Percentiles rank a stretch among this genome's conserved stretches.
phyloP scores from a whole-genome alignment of 2,797 vertebrate species.

The Brachyalestes nurse region DNA sequence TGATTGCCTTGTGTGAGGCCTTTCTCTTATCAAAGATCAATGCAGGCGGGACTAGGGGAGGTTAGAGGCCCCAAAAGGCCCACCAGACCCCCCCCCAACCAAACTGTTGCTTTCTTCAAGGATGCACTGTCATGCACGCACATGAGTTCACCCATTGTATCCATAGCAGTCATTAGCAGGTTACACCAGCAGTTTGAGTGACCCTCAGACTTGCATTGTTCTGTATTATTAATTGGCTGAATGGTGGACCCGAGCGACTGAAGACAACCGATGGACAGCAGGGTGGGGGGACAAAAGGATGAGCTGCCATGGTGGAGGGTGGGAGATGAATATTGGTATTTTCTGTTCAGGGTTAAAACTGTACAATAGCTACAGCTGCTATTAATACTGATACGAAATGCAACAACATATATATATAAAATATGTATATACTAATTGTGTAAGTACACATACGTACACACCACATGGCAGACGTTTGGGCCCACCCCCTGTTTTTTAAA shows the following conservation, averaged over 20 bases:
- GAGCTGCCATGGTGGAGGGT: not conserved
- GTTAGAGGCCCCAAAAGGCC: conserved; percentile 65
- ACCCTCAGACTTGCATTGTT: conserved; percentile 72
- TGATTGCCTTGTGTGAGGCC: conserved; percentile 77
- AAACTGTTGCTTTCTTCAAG: conserved; percentile 79
- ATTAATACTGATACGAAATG: too few species aligned
- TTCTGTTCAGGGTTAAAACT: too few species aligned
- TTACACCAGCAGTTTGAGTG: conserved; percentile 73
- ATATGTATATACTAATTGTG: too few species aligned
- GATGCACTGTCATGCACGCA: conserved; percentile 61
- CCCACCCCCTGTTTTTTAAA: too few species aligned
- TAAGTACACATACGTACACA: too few species aligned
- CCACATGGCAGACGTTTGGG: too few species aligned
- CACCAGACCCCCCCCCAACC: conserved; percentile 50
- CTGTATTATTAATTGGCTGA: conserved; percentile 75
- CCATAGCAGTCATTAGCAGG: conserved; percentile 79
- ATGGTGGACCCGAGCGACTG: conserved; percentile 58
- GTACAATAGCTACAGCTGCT: too few species aligned
- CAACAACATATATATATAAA: too few species aligned
- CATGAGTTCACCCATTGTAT: conserved; percentile 82
- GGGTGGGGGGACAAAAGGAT: not conserved
- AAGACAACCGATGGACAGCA: not conserved
- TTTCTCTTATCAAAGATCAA: conserved; percentile 75
- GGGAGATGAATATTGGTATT: too few species aligned
- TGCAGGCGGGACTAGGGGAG: conserved; percentile 39